Evolutionary conservation across 2,113 vertebrate species (phyloP).

Genomic region (Clarias magur): DNA sequence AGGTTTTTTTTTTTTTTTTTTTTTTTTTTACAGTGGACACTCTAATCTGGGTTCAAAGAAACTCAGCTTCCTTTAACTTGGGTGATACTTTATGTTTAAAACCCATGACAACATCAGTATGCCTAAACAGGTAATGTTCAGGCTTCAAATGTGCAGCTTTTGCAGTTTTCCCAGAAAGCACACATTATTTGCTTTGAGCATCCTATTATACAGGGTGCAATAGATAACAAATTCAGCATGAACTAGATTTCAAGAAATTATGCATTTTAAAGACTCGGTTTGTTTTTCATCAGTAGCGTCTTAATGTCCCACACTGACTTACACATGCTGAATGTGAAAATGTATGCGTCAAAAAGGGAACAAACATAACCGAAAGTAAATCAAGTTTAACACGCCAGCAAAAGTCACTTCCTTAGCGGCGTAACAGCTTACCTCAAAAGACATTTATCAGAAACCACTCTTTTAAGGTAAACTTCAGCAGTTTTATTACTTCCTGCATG

Average conservation of each 20-base stretch:
- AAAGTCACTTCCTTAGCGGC: background rate
- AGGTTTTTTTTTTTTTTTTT: background rate
- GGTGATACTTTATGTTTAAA: background rate
- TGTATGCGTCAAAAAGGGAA: background rate
- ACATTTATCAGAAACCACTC: background rate
- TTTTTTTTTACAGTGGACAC: background rate
- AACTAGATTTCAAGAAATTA: background rate
- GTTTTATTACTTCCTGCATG: background rate
- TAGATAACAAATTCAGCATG: background rate
- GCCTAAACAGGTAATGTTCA: background rate
- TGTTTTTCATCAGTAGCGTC: background rate
- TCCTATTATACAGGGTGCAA: background rate
- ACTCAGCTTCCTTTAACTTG: background rate
- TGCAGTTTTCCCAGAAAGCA: background rate
- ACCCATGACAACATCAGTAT: background rate
- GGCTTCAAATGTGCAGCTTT: background rate
- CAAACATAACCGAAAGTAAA: background rate
- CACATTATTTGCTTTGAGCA: background rate
- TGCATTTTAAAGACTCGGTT: constrained; percentile 1
- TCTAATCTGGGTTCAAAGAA: background rate
- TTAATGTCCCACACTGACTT: background rate
- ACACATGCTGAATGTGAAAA: background rate
- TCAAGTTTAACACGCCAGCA: background rate
- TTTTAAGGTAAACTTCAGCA: background rate
- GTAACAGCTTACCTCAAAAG: background rate